Evolutionary conservation across 2,113 vertebrate genomes (phyloP).

Genomic region (Oncorhynchus tshawytscha): DNA sequence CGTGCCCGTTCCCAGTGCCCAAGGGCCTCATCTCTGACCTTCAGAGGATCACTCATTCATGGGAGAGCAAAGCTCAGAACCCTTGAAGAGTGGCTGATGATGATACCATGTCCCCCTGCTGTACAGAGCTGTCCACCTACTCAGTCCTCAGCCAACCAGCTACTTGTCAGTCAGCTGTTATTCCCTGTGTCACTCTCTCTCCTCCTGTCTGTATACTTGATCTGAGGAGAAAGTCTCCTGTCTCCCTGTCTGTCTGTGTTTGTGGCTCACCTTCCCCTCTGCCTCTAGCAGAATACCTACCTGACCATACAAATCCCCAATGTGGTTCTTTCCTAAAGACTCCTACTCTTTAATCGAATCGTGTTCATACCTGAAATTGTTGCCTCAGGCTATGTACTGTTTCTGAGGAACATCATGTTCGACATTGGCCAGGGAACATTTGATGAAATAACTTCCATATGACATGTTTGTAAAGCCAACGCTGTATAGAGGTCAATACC

Average conservation of each 20-base stretch:
- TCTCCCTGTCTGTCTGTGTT: background rate
- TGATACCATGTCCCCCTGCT: no score
- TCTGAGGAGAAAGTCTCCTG: no score
- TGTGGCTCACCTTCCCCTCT: background rate
- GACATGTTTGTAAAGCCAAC: background rate
- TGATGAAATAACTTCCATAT: slow-evolving; percentile 7
- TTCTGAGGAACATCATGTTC: slow-evolving; percentile 3
- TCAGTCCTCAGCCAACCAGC: background rate
- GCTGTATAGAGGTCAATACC: background rate
- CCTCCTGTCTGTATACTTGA: background rate
- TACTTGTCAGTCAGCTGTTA: background rate
- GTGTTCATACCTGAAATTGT: slow-evolving; percentile 3
- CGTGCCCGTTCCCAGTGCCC: no score
- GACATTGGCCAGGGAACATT: slow-evolving; percentile 7
- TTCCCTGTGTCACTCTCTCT: background rate
- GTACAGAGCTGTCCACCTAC: no score
- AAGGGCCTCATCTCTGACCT: no score
- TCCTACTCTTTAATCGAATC: background rate
- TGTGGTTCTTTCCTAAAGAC: background rate
- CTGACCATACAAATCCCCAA: background rate
- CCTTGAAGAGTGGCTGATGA: no score
- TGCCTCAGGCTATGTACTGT: slow-evolving; percentile 8
- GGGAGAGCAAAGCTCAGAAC: no score
- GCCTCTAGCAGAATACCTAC: background rate
- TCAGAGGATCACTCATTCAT: no score